Evolutionary conservation across 2,888 invertebrate genomes (phyloP), one percentile per base, ranked within the genome.

Genomic region (Chromoteleia sp.): DNA sequence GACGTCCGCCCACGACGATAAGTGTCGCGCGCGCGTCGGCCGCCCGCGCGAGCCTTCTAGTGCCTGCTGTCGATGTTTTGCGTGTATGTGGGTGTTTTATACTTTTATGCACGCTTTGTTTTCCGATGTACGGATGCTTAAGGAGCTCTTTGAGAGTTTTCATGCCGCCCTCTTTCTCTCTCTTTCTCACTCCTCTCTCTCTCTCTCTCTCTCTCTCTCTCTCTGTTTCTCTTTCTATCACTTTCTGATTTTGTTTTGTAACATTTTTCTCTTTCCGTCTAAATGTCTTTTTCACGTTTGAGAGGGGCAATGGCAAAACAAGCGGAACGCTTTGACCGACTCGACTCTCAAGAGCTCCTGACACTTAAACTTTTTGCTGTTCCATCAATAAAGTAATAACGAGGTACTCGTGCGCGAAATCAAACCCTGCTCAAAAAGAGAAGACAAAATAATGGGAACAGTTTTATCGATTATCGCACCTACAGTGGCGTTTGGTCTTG

Each of bases 311-410:
- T 25, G 54, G 45, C 33, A 14, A 12, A 52, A 50, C 14, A 25
- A 36, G 15, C 33, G 12, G 25, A 39, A 54, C 33, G 43, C 50
- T 56, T 56, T 30, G 41, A 48, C 50, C 29, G 39, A 58, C 59
- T 58, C 36, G 19, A 48, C 58, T 58, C 59, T 70, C 50, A 39
- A 70, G 48, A 36, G 21, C 70, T 45, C 45, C 17, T 45, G 29
- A 58, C 70, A 70, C 71, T 59, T 43, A 2, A 71, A 59, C 50
- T 50, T 50, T 71, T 59, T 61, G 30, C 39, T 48, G 29, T 59
- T 59, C 19, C 45, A 54, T 68, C 52, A 39, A 41, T 39, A 41
- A 71, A 71, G 71, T 71, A 59, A 71, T 71, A 59, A 71, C 59
- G 52, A 71, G 52, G 41, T 61, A 59, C 59, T 41, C 50, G 70